Conservation (phyloP, 2,113 vertebrate genomes). For the Procavia capensis region DNA sequence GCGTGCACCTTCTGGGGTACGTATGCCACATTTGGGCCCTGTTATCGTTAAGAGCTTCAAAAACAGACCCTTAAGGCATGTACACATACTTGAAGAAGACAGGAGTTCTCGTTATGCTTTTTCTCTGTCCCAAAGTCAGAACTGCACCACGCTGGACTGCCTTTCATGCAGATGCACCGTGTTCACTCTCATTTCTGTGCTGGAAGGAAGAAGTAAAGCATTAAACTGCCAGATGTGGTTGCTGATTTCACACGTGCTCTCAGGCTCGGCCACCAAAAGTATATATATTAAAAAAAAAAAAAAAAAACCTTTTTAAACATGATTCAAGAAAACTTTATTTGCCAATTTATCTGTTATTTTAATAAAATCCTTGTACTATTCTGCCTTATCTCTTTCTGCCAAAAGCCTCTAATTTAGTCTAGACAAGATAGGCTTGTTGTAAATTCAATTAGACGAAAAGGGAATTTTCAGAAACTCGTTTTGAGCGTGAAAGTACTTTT, state of each 20-base stretch:
- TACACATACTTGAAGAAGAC: neutral
- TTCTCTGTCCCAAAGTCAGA: neutral
- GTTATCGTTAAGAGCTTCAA: neutral
- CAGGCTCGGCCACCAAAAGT: neutral
- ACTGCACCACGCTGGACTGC: neutral
- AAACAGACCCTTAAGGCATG: neutral
- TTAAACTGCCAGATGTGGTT: neutral
- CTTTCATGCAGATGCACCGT: neutral
- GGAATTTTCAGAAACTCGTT: neutral
- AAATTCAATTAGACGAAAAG: neutral
- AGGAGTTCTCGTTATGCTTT: neutral
- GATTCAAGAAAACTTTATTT: neutral
- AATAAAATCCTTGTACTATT: neutral
- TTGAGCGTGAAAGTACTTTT: neutral
- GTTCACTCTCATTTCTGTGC: neutral
- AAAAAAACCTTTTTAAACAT: neutral
- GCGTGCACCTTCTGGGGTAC: fast-evolving
- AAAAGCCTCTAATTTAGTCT: neutral
- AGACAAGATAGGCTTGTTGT: neutral
- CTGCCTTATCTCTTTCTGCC: neutral
- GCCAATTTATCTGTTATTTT: neutral
- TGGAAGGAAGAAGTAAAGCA: neutral
- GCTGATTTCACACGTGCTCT: neutral
- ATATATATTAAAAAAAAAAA: too few relatives aligned
- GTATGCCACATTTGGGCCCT: neutral